Base-by-base conservation (phyloP, 2,113 vertebrate genomes). In the Budorcas taxicolor region DNA sequence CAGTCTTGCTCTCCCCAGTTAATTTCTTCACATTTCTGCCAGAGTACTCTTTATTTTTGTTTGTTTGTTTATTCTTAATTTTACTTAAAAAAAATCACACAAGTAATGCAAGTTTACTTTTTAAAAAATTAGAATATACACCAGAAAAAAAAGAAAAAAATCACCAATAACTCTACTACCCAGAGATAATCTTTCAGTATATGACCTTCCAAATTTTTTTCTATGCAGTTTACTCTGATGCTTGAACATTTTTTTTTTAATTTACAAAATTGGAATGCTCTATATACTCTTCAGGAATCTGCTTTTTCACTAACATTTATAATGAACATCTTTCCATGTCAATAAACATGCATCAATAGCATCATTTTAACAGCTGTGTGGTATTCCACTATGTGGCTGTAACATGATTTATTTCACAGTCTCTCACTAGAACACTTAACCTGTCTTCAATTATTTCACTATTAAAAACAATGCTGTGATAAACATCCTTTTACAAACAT, bases 1-100 rank as follows among this genome's bases (percentile, higher is more conserved):
- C 62, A 85, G 87, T 55, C 90, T 87, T 97, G 87, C 81, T 96
- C 45, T 97, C 80, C 40, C n/a, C 86, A 87, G 58, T 74, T 86
- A 78, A 93, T 95, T 71, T 97, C 88, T 97, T 94, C 93, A 91
- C 14, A 92, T 53, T 96, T 92, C 94, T 96, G 74, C 53, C 74
- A 97, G 74, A 96, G 87, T 96, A 57, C 85, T 95, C 60, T 98
- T 93, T 95, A 86, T 78, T 97, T 97, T 97, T 94, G 95, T 96
- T 95, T 97, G 93, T 95, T 97, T 94, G 60, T 95, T 97, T 97
- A 97, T 96, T 97, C 87, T 96, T 89, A 95, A 92, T 89, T 97
- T 98, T 93, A 96, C 78, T 97, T 57, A 90, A 84, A 95, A 95
- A 36, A 74, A 43, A 74, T 55, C 67, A 95, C 31, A 95, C 58